Evolutionary conservation across 2,888 invertebrate species (phyloP), one percentile per base, ranked within the genome.

Genomic region (Platycheirus rosarum): DNA sequence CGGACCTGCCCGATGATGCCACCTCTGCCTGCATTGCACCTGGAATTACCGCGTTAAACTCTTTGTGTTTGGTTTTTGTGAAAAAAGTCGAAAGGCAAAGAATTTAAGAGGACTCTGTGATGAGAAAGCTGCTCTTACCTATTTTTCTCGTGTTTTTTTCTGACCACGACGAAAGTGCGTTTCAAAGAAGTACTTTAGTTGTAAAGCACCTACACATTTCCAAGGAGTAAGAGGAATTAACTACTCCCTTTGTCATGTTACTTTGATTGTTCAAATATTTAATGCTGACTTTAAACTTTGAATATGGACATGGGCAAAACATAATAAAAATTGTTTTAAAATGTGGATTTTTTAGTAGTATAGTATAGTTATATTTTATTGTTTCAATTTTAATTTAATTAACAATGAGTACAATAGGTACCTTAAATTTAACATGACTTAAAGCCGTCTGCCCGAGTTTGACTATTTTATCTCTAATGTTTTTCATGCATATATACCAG

Each of bases 61-160:
- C 79, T 75, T 80, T 80, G 57, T 70, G 32, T 57, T 75, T 32
- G 18, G 18, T 48, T 42, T 63, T 74, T 51, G 53, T 37, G 40
- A 16, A 44, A 55, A 26, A 63, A 49, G 13, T 53, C 16, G n/a
- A 53, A 20, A 53, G 18, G 57, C 18, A 32, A 32, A 32, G 8
- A 32, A 32, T 80, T 70, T 51, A 48, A 49, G 69, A 37, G 40
- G 37, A 75, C 11, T 42, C 6, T 23, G 8, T 8, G 5, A 32
- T 20, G 48, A 32, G 46, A 49, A 62, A 55, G 48, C 65, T 29
- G 60, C 42, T 70, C 60, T 16, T 8, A 7, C 35, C 9, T 29
- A 37, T 13, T 49, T 26, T 60, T 70, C 29, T 26, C 29, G 20
- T 16, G 46, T 63, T 42, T 16, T 42, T 18, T 63, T 37, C 23